Base-by-base conservation (phyloP, 2,113 vertebrate species). In the Brachirus orientalis region DNA sequence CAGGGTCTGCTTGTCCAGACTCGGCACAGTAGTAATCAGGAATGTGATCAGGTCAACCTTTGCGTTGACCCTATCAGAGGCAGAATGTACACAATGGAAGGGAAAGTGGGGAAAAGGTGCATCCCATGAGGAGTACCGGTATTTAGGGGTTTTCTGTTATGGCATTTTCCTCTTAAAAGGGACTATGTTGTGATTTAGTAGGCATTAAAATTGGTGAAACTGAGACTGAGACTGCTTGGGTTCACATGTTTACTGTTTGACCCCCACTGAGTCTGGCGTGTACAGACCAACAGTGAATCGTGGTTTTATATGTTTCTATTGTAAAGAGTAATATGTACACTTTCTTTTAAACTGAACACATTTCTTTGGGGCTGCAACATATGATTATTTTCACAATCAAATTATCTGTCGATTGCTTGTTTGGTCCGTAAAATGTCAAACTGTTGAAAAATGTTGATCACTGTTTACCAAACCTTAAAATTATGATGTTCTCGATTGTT, bases 31-130 rank as follows among this genome's bases (percentile, higher is more conserved):
- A 36, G 72, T 20, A 59, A 86, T 81, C 79, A 77, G 84, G 84
- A 83, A 84, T 86, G 86, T 62, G 80, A 86, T 85, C 78, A 40
- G 84, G 84, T 80, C 80, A 61, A 77, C 55, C 56, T 63, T 36
- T 47, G 63, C 11, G 22, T 38, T 62, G 53, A 83, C 77, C 72
- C 44, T 51, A 75, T 86, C 60, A 14, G 67, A 59, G 54, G 57
- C 13, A 63, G 36, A 36, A 65, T 68, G 44, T 35, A 59, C 60
- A 65, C 70, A 67, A 79, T 63, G 60, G 33, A 14, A 70, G 76
- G 73, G 63, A 85, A 80, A 72, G 19, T 58, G 46, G 61, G 70
- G 54, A 62, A 64, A 63, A 38, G 41, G 56, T 59, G 53, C 72
- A 77, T 80, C 76, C 86, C 77, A 74, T 59, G 48, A 68, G 33